Base-by-base conservation (phyloP, 1,140 invertebrate genomes). In the Heterodera carotae region DNA sequence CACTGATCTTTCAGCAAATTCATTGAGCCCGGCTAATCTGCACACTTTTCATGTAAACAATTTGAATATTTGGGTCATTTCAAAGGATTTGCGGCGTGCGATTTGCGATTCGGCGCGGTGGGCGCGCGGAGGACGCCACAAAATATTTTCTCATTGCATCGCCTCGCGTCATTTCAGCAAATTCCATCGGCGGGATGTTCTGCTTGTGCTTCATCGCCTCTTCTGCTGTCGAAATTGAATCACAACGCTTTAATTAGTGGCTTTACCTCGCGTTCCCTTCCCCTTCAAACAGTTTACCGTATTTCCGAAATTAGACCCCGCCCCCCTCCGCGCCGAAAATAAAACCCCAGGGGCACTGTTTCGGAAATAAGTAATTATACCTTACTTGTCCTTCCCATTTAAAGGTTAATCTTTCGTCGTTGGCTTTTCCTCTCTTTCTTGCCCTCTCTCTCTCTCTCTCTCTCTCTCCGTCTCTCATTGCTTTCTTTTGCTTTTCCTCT, bases 1-100 rank as follows among this genome's bases (percentile, higher is more conserved):
- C n/a, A 10, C 29, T 18, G 27, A 56, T 8, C n/a, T 6, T 68
- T 68, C 29, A 69, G 31, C 67, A 29, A n/a, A 29, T 39, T 29
- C 15, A 25, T 34, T 22, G 60, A 73, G 29, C 71, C 43, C 34
- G 33, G 31, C 39, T 31, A 62, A 59, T 74, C n/a, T 15, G 3
- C 56, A 10, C n/a, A 4, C 56, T 31, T 74, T 72, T 36, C 48
- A 3, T 0, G 12, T 53, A 74, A 74, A 74, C 71, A 74, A 74
- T 74, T 74, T 74, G 71, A 73, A 73, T 74, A 74, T 74, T 62
- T 74, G 71, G 71, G 71, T 74, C 71, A 74, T 29, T 64, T 53
- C n/a, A 33, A 18, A 2, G 69, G 33, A 48, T 75, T 53, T 39
- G 36, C 36, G 36, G 48, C 18, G 48, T 53, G 48, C 18, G 48